phyloP scores from a whole-genome alignment of 2,888 invertebrate genomes.

The Nomada hirtipes region DNA sequence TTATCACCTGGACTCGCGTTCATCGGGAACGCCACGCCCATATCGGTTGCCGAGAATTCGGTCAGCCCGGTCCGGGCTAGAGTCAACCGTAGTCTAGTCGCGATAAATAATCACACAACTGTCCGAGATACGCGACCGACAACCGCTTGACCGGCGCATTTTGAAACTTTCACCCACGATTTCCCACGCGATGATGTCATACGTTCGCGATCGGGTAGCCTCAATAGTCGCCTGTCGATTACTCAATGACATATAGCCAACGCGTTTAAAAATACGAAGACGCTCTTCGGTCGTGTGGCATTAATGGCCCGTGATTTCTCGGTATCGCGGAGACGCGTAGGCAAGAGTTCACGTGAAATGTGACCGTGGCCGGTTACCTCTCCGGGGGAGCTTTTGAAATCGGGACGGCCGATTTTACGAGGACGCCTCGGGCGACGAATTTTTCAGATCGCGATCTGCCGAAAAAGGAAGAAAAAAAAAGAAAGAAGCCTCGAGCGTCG shows the following conservation, averaged over 20 bases:
- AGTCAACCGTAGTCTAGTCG: not conserved
- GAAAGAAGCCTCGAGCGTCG: constrained; percentile 10
- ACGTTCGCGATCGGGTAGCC: constrained; percentile 42
- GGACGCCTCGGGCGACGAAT: constrained; percentile 52
- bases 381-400: constrained; percentile 58
- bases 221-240: constrained; percentile 67
- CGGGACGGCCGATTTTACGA: constrained; percentile 29
- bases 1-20: constrained; percentile 47
- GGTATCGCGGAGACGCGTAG: constrained; percentile 57
- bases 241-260: constrained; percentile 69
- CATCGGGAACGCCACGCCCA: constrained; percentile 44
- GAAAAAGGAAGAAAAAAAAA: not conserved
- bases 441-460: constrained; percentile 51
- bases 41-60: constrained; percentile 45
- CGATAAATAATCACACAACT: constrained; percentile 12
- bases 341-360: constrained; percentile 62
- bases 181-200: constrained; percentile 69
- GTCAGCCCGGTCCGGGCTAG: constrained; percentile 23
- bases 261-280: constrained; percentile 61
- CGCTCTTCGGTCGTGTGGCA: constrained; percentile 49
- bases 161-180: constrained; percentile 69
- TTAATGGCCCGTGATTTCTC: constrained; percentile 70
- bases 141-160: constrained; percentile 19
- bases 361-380: constrained; percentile 37
- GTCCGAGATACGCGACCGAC: not conserved